Evolutionary conservation across 2,888 invertebrate genomes (phyloP), one percentile per base, ranked within the genome.

Genomic region (Empis livida): DNA sequence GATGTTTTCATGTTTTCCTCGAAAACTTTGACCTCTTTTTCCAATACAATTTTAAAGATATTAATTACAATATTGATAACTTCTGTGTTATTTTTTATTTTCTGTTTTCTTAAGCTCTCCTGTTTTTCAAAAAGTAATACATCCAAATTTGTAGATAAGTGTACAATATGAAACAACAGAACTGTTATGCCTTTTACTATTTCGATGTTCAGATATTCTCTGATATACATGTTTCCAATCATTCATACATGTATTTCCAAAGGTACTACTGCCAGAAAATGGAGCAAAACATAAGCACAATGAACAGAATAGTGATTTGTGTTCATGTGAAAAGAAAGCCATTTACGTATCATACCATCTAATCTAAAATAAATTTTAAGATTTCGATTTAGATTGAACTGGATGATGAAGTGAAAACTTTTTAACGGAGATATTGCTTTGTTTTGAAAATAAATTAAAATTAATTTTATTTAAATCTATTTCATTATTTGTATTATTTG

Each of bases 1-100:
- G 16, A 39, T 39, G 39, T 39, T 39, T 39, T 39, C 39, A 39
- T 39, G 39, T 39, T 39, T 39, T 39, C 39, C 39, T 39, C 39
- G 39, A 39, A 39, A 16, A 17, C 39, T 39, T 39, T 16, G 17
- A 39, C 16, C 39, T 39, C 35, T 35, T 35, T 35, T 35, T 35
- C 35, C 17, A 47, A n/a, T n/a, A n/a, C n/a, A n/a, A n/a, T n/a
- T n/a, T n/a, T n/a, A n/a, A n/a, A n/a, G n/a, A n/a, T n/a, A n/a
- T n/a, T n/a, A n/a, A n/a, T n/a, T n/a, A n/a, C n/a, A n/a, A n/a
- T n/a, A n/a, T n/a, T n/a, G n/a, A n/a, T n/a, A n/a, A n/a, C n/a
- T n/a, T n/a, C n/a, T n/a, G n/a, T n/a, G n/a, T n/a, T n/a, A n/a
- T n/a, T n/a, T n/a, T n/a, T n/a, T n/a, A n/a, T n/a, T n/a, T n/a